Conservation (phyloP, 2,797 vertebrate genomes). For the Chloroceryle inda region DNA sequence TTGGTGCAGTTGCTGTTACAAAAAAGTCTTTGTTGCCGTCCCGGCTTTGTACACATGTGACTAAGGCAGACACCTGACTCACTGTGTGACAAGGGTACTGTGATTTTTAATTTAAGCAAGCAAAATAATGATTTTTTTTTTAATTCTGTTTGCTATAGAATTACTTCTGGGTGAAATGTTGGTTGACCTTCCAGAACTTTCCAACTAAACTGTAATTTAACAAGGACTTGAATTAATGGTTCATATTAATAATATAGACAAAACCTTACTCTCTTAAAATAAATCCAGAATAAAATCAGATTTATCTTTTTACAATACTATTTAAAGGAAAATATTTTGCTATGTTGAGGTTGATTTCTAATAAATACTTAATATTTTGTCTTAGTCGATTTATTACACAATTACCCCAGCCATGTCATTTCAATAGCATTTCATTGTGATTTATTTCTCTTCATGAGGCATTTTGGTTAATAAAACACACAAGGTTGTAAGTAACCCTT, state of each 20-base stretch:
- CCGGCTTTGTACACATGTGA: background rate
- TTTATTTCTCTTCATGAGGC: background rate
- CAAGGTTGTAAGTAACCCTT: background rate
- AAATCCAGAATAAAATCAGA: background rate
- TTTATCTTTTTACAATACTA: background rate
- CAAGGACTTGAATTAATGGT: background rate
- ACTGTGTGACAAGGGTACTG: background rate
- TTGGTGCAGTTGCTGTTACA: background rate
- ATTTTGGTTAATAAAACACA: constrained; percentile 41
- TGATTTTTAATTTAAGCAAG: background rate
- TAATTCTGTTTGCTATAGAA: background rate
- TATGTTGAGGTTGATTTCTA: background rate
- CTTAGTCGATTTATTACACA: background rate
- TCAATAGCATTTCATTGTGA: constrained; percentile 14
- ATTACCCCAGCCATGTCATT: background rate
- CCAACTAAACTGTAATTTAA: background rate
- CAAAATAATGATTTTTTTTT: background rate
- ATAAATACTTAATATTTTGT: background rate
- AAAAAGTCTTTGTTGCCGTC: background rate
- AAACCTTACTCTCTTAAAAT: background rate
- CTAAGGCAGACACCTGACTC: background rate
- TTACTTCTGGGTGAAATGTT: background rate
- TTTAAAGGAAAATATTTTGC: background rate
- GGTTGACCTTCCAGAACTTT: background rate
- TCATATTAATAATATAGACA: background rate